Evolutionary conservation across 1,140 invertebrate genomes (phyloP), one percentile per base, ranked within the genome.

Genomic region (Vollenhovia emeryi): DNA sequence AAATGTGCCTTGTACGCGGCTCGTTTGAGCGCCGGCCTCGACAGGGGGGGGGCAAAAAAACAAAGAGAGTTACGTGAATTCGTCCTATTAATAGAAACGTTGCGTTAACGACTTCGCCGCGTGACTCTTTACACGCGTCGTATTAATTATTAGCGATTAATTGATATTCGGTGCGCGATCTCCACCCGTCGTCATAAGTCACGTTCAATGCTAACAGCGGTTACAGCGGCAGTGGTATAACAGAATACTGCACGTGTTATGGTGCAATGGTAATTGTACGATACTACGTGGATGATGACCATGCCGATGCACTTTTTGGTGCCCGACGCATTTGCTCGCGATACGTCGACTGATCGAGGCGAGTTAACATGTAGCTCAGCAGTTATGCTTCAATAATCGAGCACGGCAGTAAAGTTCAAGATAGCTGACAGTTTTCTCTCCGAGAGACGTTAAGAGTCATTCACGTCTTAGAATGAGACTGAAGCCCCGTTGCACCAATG

Each of bases 351-450:
- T 68, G 78, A 71, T 82, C 78, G 66, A 80, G 50, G 13, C 36
- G 78, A 82, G 36, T 80, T 82, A 82, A 43, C 36, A 57, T 80
- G 66, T 82, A 71, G 78, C 15, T 69, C 64, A 80, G 48, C 21
- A 24, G 50, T 71, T 82, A 82, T 59, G 50, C 78, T 43, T 82
- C 50, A 82, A 82, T 52, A 78, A 78, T 78, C 75, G 59, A 50
- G 75, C 75, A 78, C 60, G 60, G 60, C 76, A 24, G 62, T 82
- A 57, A 71, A 82, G 36, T 71, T 82, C 36, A 11, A 55, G 48
- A 66, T 40, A 40, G 27, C 24, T 82, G 64, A 21, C 64, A 33
- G 36, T 69, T 55, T n/a, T 80, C 64, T 68, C 48, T 45, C 36
- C 6, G 36, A 52, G 64, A 69, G 45, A 69, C 64, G 33, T 55